These are phyloP conservation scores for Taenaris catops DNA, from an alignment of 2,888 invertebrate species.

Conservation along the genomic window DNA sequence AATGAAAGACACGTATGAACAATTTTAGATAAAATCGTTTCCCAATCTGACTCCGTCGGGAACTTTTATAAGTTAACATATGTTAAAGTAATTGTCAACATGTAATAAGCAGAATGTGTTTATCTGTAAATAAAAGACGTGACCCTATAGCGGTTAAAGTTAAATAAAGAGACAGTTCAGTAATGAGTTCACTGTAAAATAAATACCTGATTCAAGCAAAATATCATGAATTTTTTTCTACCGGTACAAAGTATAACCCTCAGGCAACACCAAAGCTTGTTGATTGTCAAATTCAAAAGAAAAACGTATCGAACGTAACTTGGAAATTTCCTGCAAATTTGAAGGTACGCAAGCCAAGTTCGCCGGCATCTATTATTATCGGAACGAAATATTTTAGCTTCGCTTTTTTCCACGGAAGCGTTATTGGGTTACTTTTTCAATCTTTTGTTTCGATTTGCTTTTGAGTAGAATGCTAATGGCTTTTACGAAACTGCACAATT, in stretches of 20 bases:
- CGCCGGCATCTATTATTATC: constrained; percentile 20
- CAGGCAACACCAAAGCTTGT: constrained; percentile 14
- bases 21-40: too few species aligned
- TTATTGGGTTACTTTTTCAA: constrained; percentile 16
- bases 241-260: constrained; percentile 14
- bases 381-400: constrained; percentile 15
- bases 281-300: constrained; percentile 23
- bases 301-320: constrained; percentile 18
- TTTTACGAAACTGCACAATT: constrained; percentile 48
- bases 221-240: constrained; percentile 15
- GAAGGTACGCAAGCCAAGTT: constrained; percentile 14
- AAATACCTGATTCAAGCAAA: too few species aligned
- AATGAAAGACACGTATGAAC: too few species aligned
- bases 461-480: constrained; percentile 6
- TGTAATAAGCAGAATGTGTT: too few species aligned
- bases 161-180: too few species aligned
- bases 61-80: too few species aligned
- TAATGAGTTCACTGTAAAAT: too few species aligned
- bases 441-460: constrained; percentile 9
- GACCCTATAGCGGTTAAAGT: too few species aligned
- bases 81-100: too few species aligned
- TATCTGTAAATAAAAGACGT: too few species aligned
- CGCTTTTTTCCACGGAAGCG: constrained; percentile 5
- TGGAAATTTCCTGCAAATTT: constrained; percentile 18
- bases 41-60: too few species aligned